Conservation (phyloP, 2,113 vertebrate genomes). For the Copsychus sechellarum region DNA sequence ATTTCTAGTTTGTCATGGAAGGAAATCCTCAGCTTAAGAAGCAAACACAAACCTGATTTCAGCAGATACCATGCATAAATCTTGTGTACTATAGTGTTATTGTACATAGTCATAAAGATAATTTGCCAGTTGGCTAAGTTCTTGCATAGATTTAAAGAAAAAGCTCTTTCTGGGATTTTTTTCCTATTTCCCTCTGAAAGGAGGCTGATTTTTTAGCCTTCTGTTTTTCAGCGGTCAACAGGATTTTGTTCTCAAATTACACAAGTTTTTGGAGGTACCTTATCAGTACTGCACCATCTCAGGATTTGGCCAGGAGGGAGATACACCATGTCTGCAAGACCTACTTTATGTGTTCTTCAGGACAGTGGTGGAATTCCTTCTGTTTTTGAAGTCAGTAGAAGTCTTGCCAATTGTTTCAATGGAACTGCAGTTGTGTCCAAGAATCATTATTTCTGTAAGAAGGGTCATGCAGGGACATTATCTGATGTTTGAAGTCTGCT, state of each 20-base stretch:
- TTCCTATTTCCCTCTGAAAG: not conserved
- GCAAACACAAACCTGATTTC: not conserved
- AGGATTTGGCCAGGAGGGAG: not conserved
- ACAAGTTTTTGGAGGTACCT: not conserved
- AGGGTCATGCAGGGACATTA: not conserved
- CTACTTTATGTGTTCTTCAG: not conserved
- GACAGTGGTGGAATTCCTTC: not conserved
- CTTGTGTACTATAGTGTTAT: not conserved
- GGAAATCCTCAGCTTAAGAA: constrained; percentile 8
- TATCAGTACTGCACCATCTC: not conserved
- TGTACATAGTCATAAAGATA: not conserved
- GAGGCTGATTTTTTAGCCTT: not conserved
- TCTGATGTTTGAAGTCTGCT: constrained; percentile 11
- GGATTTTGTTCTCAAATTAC: not conserved
- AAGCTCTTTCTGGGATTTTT: not conserved
- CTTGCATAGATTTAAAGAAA: not conserved
- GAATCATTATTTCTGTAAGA: constrained; percentile 9
- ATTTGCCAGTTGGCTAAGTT: not conserved
- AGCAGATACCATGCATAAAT: not conserved
- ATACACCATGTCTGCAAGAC: not conserved
- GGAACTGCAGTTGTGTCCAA: constrained; percentile 4
- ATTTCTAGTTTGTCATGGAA: not conserved
- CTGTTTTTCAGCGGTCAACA: not conserved
- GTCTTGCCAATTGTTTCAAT: constrained; percentile 24
- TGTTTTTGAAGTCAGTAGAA: constrained; percentile 7